These are phyloP conservation scores for Eustalomyia histrio DNA, from an alignment of 2,888 invertebrate genomes.

Conservation along the genomic window DNA sequence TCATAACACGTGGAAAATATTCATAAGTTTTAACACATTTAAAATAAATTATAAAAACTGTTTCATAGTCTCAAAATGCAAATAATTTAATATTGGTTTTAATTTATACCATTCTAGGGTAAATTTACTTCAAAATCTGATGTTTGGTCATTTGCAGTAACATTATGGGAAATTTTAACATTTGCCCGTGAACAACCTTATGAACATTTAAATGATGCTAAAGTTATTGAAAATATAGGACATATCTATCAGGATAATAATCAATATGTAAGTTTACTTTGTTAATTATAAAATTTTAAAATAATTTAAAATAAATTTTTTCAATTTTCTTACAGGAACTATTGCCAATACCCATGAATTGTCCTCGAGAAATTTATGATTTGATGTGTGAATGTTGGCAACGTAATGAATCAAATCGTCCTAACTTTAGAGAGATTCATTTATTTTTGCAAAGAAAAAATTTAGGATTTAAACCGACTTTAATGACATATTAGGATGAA, in stretches of 20 bases:
- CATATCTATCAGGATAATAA: slow-evolving; percentile 88
- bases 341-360: slow-evolving; percentile 86
- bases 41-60: too few species aligned
- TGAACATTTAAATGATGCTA: slow-evolving; percentile 88
- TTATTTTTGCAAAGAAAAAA: slow-evolving; percentile 90
- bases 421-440: slow-evolving; percentile 91
- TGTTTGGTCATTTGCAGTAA: slow-evolving; percentile 93
- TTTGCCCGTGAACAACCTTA: slow-evolving; percentile 91
- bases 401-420: slow-evolving; percentile 87
- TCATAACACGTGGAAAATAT: too few species aligned
- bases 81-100: too few species aligned
- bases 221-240: slow-evolving; percentile 90
- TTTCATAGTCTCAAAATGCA: too few species aligned
- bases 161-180: slow-evolving; percentile 92
- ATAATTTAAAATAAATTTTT: neutral
- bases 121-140: slow-evolving; percentile 91
- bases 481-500: slow-evolving; percentile 71
- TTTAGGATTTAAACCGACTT: slow-evolving; percentile 81
- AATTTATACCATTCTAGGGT: slow-evolving; percentile 81
- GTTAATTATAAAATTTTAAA: slow-evolving; percentile 9
- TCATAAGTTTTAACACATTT: too few species aligned
- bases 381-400: slow-evolving; percentile 94
- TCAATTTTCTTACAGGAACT: slow-evolving; percentile 77
- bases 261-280: slow-evolving; percentile 82
- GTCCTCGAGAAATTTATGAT: slow-evolving; percentile 91